These are phyloP conservation scores for Troides aeacus DNA, from an alignment of 2,888 invertebrate genomes.

Conservation along the genomic window DNA sequence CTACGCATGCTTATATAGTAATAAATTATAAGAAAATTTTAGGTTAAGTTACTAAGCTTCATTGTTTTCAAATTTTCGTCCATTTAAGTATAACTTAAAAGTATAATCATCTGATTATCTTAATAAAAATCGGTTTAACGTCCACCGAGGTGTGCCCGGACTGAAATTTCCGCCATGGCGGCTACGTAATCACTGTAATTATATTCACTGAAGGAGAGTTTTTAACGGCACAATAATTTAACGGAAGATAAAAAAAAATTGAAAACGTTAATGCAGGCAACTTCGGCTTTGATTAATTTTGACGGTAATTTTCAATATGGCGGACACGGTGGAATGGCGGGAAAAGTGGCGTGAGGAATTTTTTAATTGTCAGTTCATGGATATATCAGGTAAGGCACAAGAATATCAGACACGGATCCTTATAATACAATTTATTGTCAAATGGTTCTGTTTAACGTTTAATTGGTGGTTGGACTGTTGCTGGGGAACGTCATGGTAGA, in stretches of 20 bases:
- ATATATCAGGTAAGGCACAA: too few relatives aligned
- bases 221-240: conserved; percentile 23
- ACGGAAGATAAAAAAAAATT: conserved; percentile 17
- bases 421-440: too few relatives aligned
- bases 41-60: not conserved
- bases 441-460: too few relatives aligned
- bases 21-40: too few relatives aligned
- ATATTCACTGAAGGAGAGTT: conserved; percentile 23
- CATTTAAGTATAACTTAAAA: conserved; percentile 16
- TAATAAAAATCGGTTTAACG: conserved; percentile 28
- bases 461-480: too few relatives aligned
- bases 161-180: conserved; percentile 18
- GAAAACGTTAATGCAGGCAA: conserved; percentile 5
- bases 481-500: too few relatives aligned
- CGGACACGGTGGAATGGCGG: not conserved
- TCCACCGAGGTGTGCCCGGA: conserved; percentile 18
- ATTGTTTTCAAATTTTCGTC: conserved; percentile 19
- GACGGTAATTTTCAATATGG: conserved; percentile 8
- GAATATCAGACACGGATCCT: too few relatives aligned
- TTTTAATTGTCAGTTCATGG: too few relatives aligned
- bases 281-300: conserved; percentile 16
- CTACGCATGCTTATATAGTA: too few relatives aligned
- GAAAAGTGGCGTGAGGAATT: not conserved
- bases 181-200: conserved; percentile 24
- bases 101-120: conserved; percentile 26